phyloP scores from a whole-genome alignment of 2,888 invertebrate genomes.

The Holacanthella duospinosa region DNA sequence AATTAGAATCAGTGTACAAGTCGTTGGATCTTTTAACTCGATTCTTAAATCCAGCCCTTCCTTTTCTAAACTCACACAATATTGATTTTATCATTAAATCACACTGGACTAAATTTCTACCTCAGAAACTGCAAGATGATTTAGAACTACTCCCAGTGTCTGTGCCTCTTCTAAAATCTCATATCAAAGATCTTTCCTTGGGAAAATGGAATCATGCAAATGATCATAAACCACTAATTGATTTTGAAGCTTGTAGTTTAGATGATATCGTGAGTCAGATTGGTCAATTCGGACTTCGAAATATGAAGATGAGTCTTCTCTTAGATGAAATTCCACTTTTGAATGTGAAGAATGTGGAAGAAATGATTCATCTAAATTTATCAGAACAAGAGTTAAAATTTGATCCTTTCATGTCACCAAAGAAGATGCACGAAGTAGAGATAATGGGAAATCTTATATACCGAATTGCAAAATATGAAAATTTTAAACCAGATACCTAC shows the following conservation, averaged over 20 bases:
- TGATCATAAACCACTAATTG: not conserved
- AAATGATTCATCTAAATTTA: not conserved
- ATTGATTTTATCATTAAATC: slow-evolving; percentile 59
- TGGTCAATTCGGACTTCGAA: not conserved
- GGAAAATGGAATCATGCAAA: slow-evolving; percentile 37
- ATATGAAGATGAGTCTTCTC: not conserved
- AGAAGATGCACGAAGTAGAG: slow-evolving; percentile 71
- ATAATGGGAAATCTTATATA: slow-evolving; percentile 53
- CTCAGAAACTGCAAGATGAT: slow-evolving; percentile 47
- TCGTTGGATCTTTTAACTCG: slow-evolving; percentile 15
- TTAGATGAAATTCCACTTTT: not conserved
- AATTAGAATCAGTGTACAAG: slow-evolving; percentile 43
- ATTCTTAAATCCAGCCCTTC: slow-evolving; percentile 52
- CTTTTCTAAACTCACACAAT: slow-evolving; percentile 65
- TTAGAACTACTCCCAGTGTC: slow-evolving; percentile 41
- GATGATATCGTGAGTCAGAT: not conserved
- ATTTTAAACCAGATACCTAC: not conserved
- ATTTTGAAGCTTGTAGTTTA: not conserved
- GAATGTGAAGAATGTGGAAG: not conserved
- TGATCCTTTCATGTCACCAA: slow-evolving; percentile 57
- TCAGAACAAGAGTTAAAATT: slow-evolving; percentile 17
- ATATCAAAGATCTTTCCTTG: slow-evolving; percentile 15
- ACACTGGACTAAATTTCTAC: slow-evolving; percentile 54
- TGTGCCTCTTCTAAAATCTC: slow-evolving; percentile 10
- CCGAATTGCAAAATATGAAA: slow-evolving; percentile 41